Evolutionary conservation across 2,113 vertebrate genomes (phyloP).

Genomic region (Antidorcas marsupialis): DNA sequence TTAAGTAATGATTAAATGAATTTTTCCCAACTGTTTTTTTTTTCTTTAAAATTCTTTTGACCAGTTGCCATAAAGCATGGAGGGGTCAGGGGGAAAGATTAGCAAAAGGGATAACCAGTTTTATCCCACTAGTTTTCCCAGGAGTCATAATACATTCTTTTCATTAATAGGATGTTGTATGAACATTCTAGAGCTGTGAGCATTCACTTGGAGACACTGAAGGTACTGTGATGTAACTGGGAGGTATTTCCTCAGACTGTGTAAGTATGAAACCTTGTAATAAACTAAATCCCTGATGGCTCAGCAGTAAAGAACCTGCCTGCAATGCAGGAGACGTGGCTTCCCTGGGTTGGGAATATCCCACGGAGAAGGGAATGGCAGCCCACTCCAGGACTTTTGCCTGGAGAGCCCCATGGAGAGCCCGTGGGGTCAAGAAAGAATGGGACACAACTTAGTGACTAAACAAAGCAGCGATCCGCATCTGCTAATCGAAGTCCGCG

Average conservation of each 20-base stretch:
- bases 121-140: neutral
- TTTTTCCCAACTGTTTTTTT: neutral
- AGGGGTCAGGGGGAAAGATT: neutral
- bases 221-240: neutral
- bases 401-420: neutral
- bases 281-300: too few species aligned
- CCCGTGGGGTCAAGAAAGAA: fast-evolving
- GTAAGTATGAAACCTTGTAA: neutral
- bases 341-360: neutral
- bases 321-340: neutral
- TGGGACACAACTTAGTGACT: fast-evolving
- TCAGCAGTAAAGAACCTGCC: neutral
- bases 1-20: neutral
- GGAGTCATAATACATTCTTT: neutral
- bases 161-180: neutral
- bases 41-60: neutral
- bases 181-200: neutral
- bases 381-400: neutral
- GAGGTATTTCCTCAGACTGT: neutral
- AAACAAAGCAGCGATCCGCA: neutral
- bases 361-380: neutral
- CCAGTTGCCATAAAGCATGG: neutral
- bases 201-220: neutral
- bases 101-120: neutral
- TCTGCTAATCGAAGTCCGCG: neutral